A percentile compares a stretch with the other conserved stretches of the same genome.
Conservation (phyloP, 2,888 invertebrate species). For the Tromatobia lineatoria region DNA sequence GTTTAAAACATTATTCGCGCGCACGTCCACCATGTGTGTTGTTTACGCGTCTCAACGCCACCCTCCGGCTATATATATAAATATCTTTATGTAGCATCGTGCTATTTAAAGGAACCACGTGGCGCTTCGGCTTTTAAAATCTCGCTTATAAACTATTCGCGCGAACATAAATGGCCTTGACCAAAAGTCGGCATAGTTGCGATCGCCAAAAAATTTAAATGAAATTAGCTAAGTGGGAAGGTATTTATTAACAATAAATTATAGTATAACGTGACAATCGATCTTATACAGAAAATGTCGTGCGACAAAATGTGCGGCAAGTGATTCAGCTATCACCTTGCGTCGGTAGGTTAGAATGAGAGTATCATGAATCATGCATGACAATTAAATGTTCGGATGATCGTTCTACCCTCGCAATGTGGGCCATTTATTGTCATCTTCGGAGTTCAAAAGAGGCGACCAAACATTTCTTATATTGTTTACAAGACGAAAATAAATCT, state of each 20-base stretch:
- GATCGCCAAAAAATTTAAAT: not conserved
- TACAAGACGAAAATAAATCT: no score
- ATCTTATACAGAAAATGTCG: constrained; percentile 6
- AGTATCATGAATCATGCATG: constrained; percentile 26
- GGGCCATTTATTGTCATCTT: not conserved
- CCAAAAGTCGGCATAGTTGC: not conserved
- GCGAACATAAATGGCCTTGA: not conserved
- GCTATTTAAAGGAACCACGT: constrained; percentile 6
- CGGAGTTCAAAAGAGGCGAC: not conserved
- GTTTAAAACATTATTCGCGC: not conserved
- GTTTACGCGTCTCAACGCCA: not conserved
- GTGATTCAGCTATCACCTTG: not conserved
- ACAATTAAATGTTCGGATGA: not conserved
- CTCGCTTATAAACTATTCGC: not conserved
- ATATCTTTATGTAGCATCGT: not conserved
- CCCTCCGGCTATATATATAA: not conserved
- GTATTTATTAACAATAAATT: constrained; percentile 1
- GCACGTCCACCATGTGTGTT: not conserved
- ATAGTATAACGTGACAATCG: not conserved
- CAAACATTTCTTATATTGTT: not conserved
- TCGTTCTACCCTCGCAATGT: not conserved
- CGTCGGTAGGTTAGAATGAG: not conserved
- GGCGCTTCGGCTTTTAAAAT: not conserved
- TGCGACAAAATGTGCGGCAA: constrained; percentile 5
- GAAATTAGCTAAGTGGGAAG: not conserved